phyloP scores from a whole-genome alignment of 2,888 invertebrate genomes.

The Zaprionus bogoriensis region DNA sequence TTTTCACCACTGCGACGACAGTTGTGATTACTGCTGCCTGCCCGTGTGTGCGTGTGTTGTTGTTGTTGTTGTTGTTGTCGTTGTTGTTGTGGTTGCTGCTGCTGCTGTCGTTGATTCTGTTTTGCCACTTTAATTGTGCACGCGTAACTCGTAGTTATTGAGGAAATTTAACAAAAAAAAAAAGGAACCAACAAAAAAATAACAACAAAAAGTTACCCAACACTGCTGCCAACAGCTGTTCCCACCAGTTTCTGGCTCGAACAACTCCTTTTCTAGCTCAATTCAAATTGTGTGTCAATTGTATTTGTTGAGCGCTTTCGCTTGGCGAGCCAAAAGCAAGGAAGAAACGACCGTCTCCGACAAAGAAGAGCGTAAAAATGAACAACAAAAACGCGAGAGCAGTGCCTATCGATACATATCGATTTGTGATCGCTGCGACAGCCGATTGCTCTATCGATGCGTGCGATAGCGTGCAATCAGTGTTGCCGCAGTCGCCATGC shows the following conservation, averaged over 20 bases:
- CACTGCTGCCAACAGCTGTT: constrained; percentile 55
- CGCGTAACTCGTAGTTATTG: constrained; percentile 34
- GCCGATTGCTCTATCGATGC: neutral
- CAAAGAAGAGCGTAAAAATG: constrained; percentile 58
- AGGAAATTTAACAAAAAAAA: constrained; percentile 28
- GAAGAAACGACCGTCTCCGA: constrained; percentile 52
- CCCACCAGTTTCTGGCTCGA: constrained; percentile 37
- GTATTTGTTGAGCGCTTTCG: constrained; percentile 40
- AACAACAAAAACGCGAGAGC: constrained; percentile 41
- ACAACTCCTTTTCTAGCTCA: constrained; percentile 40
- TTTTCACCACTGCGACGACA: constrained; percentile 41
- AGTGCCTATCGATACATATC: constrained; percentile 26
- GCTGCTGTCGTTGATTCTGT: constrained; percentile 26
- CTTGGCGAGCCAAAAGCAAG: constrained; percentile 35
- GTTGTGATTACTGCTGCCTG: constrained; percentile 6
- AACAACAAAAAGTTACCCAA: constrained; percentile 55
- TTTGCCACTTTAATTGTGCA: constrained; percentile 47
- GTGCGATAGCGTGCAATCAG: neutral
- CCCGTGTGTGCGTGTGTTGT: constrained; percentile 28
- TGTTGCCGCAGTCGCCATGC: neutral
- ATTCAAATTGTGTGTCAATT: constrained; percentile 44
- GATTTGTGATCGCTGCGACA: neutral
- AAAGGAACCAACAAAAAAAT: constrained; percentile 32
- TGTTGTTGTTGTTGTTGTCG: constrained; percentile 32
- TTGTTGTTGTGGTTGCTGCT: constrained; percentile 11